A percentile compares a stretch with the other conserved stretches of the same genome.
phyloP scores from a whole-genome alignment of 1,140 invertebrate genomes.

The Drosophila micromelanica region DNA sequence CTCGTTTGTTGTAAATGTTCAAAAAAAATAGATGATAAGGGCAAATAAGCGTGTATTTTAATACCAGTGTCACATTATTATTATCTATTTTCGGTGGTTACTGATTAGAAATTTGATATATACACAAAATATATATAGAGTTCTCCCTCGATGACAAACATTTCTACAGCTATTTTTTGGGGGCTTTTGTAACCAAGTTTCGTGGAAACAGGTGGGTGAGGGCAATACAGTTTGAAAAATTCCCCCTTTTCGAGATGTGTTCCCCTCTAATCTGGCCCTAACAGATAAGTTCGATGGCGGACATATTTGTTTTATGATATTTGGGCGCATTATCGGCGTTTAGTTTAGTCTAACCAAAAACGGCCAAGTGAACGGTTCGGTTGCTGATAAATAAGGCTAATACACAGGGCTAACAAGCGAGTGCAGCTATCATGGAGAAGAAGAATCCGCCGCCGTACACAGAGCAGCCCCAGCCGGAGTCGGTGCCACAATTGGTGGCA shows the following conservation, averaged over 20 bases:
- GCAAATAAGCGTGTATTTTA: neutral
- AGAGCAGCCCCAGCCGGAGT: constrained; percentile 50
- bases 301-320: neutral
- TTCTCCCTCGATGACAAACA: neutral
- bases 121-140: too few species aligned
- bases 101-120: neutral
- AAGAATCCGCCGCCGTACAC: constrained; percentile 80
- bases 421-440: neutral
- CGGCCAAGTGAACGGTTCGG: constrained; percentile 6
- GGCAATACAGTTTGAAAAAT: neutral
- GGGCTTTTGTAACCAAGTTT: neutral
- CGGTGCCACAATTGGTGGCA: neutral
- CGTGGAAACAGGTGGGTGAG: neutral
- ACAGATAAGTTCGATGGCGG: constrained; percentile 6
- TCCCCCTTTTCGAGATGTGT: constrained; percentile 3
- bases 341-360: constrained; percentile 8
- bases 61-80: neutral
- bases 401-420: neutral
- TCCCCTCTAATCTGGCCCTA: constrained; percentile 1
- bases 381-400: neutral
- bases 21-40: neutral
- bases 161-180: neutral
- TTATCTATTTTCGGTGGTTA: neutral
- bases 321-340: neutral
- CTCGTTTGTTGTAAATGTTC: neutral